These are phyloP conservation scores for Scolopax bukidnonensis DNA, from an alignment of 2,797 vertebrate species.

Conservation along the genomic window DNA sequence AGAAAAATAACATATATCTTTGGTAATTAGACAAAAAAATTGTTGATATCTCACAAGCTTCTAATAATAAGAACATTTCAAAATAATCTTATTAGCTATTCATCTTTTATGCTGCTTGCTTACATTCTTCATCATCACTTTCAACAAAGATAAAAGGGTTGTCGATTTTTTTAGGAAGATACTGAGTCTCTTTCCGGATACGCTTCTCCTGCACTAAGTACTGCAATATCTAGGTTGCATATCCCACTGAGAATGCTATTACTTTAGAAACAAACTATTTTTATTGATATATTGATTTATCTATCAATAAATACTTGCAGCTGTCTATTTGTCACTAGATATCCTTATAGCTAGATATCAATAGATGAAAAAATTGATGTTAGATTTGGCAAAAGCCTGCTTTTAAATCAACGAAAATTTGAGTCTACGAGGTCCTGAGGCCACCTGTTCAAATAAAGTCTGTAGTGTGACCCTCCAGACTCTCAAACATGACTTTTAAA, in stretches of 20 bases:
- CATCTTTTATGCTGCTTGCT: background rate
- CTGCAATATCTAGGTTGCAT: background rate
- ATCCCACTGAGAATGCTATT: background rate
- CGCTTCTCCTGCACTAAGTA: background rate
- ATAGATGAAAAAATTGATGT: fast-evolving
- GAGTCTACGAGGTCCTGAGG: background rate
- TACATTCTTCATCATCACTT: background rate
- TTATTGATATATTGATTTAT: background rate
- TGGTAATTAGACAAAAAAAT: background rate
- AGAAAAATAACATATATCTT: background rate
- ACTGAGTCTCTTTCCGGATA: background rate
- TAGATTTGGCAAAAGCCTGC: background rate
- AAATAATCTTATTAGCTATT: background rate
- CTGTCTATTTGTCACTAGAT: background rate
- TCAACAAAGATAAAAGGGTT: background rate
- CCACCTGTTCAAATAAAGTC: background rate
- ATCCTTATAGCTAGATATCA: background rate
- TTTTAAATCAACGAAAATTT: background rate
- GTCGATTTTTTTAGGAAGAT: background rate
- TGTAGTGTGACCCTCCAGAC: background rate
- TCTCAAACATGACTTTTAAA: background rate
- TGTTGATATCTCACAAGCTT: background rate
- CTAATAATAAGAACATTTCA: background rate
- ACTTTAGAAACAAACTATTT: background rate
- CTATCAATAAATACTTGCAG: background rate